These are phyloP conservation scores for Sarcoramphus papa DNA, from an alignment of 2,797 vertebrate genomes.

Conservation along the genomic window DNA sequence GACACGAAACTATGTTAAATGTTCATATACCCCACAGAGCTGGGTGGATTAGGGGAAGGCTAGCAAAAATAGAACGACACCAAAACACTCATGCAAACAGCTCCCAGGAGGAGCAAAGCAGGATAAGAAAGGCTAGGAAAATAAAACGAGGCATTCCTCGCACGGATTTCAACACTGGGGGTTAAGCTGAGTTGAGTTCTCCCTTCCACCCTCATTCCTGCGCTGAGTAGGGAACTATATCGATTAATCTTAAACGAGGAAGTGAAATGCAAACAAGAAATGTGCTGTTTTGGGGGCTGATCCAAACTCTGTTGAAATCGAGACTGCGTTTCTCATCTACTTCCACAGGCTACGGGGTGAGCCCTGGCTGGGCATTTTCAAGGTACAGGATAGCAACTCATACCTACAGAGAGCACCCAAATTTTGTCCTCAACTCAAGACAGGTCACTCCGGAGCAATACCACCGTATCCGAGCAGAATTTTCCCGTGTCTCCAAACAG, in stretches of 20 bases:
- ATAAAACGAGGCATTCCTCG: slow-evolving; percentile 17
- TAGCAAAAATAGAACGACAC: slow-evolving; percentile 27
- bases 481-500: background rate
- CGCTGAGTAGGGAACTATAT: background rate
- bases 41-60: background rate
- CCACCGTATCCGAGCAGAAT: background rate
- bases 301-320: background rate
- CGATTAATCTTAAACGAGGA: background rate
- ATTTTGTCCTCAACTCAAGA: background rate
- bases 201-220: slow-evolving; percentile 4
- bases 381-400: background rate
- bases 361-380: background rate
- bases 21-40: slow-evolving; percentile 25
- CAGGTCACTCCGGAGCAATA: background rate
- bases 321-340: background rate
- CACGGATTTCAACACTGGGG: background rate
- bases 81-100: slow-evolving; percentile 45
- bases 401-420: background rate
- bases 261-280: slow-evolving; percentile 10
- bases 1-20: slow-evolving; percentile 1
- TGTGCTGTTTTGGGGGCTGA: background rate
- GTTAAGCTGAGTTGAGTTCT: background rate
- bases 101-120: slow-evolving; percentile 27
- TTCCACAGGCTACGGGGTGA: background rate
- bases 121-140: slow-evolving; percentile 36